phyloP scores from a whole-genome alignment of 2,797 vertebrate genomes.

The Rhinophrynus dorsalis region DNA sequence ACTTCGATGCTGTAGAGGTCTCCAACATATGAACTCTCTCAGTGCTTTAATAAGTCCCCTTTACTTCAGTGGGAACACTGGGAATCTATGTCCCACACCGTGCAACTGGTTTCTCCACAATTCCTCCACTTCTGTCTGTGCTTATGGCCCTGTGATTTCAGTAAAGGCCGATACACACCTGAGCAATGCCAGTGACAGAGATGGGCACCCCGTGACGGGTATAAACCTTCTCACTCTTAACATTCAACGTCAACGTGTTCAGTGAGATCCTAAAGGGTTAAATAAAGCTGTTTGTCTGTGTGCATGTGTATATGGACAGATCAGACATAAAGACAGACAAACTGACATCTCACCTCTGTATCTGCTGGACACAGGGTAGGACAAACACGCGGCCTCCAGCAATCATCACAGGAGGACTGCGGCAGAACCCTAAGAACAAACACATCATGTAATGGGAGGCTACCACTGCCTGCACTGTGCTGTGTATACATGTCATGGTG shows the following conservation, averaged over 20 bases:
- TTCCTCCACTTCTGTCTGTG: no score
- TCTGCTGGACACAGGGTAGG: slow-evolving; percentile 84
- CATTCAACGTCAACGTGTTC: slow-evolving; percentile 91
- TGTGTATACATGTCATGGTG: no score
- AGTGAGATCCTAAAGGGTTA: slow-evolving; percentile 79
- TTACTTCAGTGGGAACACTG: no score
- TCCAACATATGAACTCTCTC: no score
- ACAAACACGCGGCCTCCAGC: slow-evolving; percentile 91
- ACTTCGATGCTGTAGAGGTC: no score
- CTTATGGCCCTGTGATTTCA: no score
- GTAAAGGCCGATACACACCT: no score
- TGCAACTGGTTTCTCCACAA: no score
- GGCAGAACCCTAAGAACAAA: slow-evolving; percentile 78
- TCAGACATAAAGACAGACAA: neutral
- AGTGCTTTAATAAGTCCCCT: no score
- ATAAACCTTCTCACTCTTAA: slow-evolving; percentile 95
- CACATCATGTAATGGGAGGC: no score
- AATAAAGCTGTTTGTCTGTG: neutral
- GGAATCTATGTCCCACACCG: no score
- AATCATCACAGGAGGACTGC: slow-evolving; percentile 89
- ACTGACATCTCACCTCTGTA: slow-evolving; percentile 77
- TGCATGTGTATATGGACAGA: neutral
- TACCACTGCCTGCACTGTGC: no score
- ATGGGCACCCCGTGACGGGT: slow-evolving; percentile 92
- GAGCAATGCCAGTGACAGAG: slow-evolving; percentile 93